Percentiles rank a stretch among this genome's conserved stretches.
Conservation (phyloP, 2,113 vertebrate species). For the Peromyscus leucopus region DNA sequence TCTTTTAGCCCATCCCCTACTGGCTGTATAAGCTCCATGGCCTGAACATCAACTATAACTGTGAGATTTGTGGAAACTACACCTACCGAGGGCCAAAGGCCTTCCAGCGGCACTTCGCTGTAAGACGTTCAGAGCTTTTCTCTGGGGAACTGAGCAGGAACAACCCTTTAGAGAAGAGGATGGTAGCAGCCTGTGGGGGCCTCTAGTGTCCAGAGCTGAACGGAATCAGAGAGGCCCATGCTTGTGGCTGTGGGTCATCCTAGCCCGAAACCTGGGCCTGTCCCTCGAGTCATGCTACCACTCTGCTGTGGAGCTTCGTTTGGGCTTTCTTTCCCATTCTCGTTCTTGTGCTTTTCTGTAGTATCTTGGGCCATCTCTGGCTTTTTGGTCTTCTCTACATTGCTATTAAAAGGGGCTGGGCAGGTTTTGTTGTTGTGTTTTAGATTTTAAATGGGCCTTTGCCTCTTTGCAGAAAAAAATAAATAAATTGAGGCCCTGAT, state of each 20-base stretch:
- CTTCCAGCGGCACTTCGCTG: constrained; percentile 96
- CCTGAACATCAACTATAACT: constrained; percentile 99
- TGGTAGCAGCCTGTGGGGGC: neutral
- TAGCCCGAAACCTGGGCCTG: neutral
- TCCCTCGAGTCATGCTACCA: neutral
- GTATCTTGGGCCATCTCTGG: neutral
- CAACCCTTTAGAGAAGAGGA: neutral
- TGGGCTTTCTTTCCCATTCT: neutral
- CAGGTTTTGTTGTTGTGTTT: neutral
- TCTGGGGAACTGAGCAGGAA: neutral
- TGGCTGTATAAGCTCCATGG: constrained; percentile 98
- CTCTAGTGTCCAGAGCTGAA: neutral
- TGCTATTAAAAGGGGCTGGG: neutral
- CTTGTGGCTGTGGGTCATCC: neutral
- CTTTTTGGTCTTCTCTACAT: neutral
- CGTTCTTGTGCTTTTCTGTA: neutral
- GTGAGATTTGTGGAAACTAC: constrained; percentile 99
- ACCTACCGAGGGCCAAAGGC: constrained; percentile 98
- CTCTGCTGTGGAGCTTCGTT: neutral
- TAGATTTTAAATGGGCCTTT: constrained; percentile 28
- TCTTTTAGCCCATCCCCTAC: constrained; percentile 95
- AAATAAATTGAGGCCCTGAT: neutral
- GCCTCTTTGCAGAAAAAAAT: neutral
- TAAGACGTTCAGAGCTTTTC: constrained; percentile 80
- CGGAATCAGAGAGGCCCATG: neutral